Evolutionary conservation across 2,113 vertebrate genomes (phyloP).

Genomic region (Capreolus pygargus): DNA sequence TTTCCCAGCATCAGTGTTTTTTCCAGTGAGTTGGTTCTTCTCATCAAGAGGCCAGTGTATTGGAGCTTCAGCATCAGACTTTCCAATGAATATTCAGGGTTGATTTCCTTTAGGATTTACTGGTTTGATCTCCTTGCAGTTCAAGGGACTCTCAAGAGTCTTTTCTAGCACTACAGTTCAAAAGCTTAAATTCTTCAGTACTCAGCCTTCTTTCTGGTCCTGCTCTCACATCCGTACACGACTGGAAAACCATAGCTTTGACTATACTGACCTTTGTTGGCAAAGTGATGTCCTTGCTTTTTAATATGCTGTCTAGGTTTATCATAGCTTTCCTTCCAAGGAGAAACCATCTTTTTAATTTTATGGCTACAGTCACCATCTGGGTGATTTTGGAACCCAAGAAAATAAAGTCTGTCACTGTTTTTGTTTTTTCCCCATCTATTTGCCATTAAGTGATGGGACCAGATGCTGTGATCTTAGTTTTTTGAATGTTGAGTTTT

Average conservation of each 20-base stretch:
- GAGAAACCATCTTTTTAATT: background rate
- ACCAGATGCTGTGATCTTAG: background rate
- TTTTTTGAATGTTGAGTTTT: background rate
- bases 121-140: background rate
- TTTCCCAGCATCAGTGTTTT: background rate
- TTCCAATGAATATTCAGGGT: background rate
- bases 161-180: background rate
- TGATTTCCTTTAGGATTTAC: background rate
- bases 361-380: background rate
- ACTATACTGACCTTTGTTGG: background rate
- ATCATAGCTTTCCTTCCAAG: background rate
- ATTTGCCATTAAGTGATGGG: background rate
- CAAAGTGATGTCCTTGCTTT: background rate
- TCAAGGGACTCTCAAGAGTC: background rate
- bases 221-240: background rate
- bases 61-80: background rate
- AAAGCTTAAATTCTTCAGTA: background rate
- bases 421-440: background rate
- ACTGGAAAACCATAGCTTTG: background rate
- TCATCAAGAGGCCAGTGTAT: background rate
- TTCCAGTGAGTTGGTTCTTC: background rate
- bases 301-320: background rate
- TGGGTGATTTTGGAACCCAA: background rate
- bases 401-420: background rate
- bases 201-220: background rate